Percentiles rank a stretch among this genome's conserved stretches.
phyloP scores from a whole-genome alignment of 37 sponge, comb jelly and placozoan genomes.

The Theonella swinhoei region DNA sequence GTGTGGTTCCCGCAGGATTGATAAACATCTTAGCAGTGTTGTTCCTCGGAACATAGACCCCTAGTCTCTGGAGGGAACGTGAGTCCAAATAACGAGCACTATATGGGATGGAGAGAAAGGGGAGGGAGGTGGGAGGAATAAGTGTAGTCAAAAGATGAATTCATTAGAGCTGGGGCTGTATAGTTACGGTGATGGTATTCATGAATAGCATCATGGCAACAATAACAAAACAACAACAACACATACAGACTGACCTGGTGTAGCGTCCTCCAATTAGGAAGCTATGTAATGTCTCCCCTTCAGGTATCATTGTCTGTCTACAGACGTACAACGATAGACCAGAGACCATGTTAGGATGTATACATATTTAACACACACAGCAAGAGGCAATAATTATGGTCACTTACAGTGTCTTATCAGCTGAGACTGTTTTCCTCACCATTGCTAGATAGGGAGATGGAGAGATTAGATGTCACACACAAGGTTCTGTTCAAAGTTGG shows the following conservation, averaged over 20 bases:
- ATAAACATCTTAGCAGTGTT: slow-evolving; percentile 10
- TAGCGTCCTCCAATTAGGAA: slow-evolving; percentile 64
- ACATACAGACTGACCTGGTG: slow-evolving; percentile 58
- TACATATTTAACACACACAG: too few relatives aligned
- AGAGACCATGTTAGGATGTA: too few relatives aligned
- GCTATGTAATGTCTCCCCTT: slow-evolving; percentile 38
- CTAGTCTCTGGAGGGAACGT: slow-evolving; percentile 19
- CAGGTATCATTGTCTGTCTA: slow-evolving; percentile 1
- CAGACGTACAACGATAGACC: too few relatives aligned
- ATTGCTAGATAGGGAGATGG: neutral
- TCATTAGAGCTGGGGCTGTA: neutral
- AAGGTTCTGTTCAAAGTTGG: too few relatives aligned
- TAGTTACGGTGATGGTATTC: too few relatives aligned
- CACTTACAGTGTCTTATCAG: neutral
- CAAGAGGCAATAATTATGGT: too few relatives aligned
- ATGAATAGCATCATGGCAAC: neutral
- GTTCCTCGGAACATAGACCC: slow-evolving; percentile 39
- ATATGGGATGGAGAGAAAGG: neutral
- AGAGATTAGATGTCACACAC: neutral
- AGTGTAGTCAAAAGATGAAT: too few relatives aligned
- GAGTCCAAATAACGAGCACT: slow-evolving; percentile 51
- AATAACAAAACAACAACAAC: too few relatives aligned
- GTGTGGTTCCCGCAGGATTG: slow-evolving; percentile 21
- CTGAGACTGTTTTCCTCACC: neutral
- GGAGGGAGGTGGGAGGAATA: too few relatives aligned